A percentile compares a stretch with the other conserved stretches of the same genome.
Evolutionary conservation across 2,888 invertebrate genomes (phyloP).

Genomic region (Stenolophus ochropezus): DNA sequence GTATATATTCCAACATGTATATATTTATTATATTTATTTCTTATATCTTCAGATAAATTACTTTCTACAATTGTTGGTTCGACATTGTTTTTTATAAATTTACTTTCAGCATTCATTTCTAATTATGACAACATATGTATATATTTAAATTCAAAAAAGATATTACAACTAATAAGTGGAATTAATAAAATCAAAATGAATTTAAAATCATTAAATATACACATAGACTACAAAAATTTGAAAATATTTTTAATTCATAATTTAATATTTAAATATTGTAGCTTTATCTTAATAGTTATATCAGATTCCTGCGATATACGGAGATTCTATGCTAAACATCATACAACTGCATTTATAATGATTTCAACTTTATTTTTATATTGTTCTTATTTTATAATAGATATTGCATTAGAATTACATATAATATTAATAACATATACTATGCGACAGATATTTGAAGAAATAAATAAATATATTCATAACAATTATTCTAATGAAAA

Average conservation of each 20-base stretch:
- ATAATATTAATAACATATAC: not conserved
- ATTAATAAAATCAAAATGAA: not conserved
- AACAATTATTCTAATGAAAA: not conserved
- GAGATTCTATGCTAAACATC: too few species aligned
- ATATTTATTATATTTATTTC: not conserved
- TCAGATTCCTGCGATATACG: too few species aligned
- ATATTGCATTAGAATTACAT: not conserved
- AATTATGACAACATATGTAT: not conserved
- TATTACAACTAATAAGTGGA: not conserved
- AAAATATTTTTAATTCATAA: not conserved
- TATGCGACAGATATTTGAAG: not conserved
- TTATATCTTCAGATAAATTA: not conserved
- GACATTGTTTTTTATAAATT: not conserved
- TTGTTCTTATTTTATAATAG: not conserved
- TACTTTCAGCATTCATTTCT: not conserved
- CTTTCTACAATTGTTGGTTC: not conserved
- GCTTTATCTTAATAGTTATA: not conserved
- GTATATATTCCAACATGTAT: not conserved
- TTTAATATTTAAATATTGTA: not conserved
- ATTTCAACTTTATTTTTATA: not conserved
- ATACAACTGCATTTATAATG: too few species aligned
- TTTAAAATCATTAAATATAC: not conserved
- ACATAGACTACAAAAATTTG: not conserved
- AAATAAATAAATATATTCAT: not conserved
- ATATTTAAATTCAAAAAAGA: not conserved